Conservation (phyloP, 2,113 vertebrate genomes). For the Indri indri region DNA sequence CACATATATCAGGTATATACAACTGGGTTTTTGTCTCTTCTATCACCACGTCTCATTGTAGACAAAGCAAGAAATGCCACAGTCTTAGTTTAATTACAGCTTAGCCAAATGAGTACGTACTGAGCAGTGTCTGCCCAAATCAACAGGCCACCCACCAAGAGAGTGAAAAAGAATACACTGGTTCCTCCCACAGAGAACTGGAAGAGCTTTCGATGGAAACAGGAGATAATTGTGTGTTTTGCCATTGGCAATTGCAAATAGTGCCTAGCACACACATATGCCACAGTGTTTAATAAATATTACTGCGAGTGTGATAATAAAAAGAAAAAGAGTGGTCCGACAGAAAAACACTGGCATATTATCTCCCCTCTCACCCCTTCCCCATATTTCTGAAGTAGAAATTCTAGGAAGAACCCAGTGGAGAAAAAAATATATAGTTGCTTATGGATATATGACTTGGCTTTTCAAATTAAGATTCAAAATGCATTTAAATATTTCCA, state of each 20-base stretch:
- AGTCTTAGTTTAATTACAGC: conserved; percentile 30
- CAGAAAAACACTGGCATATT: not conserved
- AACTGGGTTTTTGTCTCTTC: not conserved
- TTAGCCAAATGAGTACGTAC: conserved; percentile 36
- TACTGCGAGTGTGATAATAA: not conserved
- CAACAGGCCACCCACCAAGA: conserved; percentile 75
- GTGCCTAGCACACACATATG: conserved; percentile 10
- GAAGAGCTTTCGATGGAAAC: conserved; percentile 51
- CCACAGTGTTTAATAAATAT: conserved; percentile 47
- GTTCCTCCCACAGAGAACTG: conserved; percentile 49
- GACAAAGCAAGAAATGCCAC: conserved; percentile 49
- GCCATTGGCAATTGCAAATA: conserved; percentile 48
- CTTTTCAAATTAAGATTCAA: not conserved
- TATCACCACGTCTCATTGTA: not conserved
- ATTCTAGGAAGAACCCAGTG: not conserved
- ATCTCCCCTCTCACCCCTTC: not conserved
- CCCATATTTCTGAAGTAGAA: not conserved
- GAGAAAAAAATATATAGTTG: not conserved
- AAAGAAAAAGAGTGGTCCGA: conserved; percentile 1
- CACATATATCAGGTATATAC: not conserved
- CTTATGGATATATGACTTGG: not conserved
- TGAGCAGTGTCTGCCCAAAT: not conserved
- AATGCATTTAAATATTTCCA: not conserved
- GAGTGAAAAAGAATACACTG: conserved; percentile 36
- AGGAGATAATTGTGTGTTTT: conserved; percentile 44